phyloP scores from a whole-genome alignment of 2,888 invertebrate species.

The Chydorus sphaericus region DNA sequence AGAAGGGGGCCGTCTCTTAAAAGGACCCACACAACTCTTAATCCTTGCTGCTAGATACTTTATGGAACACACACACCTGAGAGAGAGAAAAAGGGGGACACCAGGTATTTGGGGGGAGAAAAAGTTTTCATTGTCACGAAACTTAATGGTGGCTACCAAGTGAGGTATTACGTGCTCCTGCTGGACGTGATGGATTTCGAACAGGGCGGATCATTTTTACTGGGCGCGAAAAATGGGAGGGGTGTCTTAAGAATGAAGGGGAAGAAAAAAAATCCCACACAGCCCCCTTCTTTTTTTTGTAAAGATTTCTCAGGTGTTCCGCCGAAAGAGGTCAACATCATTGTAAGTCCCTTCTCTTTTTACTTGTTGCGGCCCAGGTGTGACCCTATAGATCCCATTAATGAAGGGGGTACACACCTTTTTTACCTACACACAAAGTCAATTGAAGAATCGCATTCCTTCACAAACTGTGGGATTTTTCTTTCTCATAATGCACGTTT shows the following conservation, averaged over 20 bases:
- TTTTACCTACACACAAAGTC: neutral
- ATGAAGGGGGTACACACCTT: neutral
- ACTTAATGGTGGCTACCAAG: neutral
- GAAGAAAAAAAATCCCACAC: too few relatives aligned
- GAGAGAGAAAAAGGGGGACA: neutral
- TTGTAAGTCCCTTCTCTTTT: too few relatives aligned
- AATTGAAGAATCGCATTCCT: too few relatives aligned
- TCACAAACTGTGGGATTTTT: too few relatives aligned
- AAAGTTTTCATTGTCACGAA: too few relatives aligned
- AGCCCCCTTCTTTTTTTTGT: too few relatives aligned
- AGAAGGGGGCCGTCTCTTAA: neutral
- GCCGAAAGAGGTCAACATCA: neutral
- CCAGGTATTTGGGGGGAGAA: neutral
- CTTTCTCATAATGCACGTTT: too few relatives aligned
- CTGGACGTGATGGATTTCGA: neutral
- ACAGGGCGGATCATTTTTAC: neutral
- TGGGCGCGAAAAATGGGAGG: slow-evolving; percentile 3
- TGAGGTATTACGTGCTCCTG: too few relatives aligned
- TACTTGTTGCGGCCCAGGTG: slow-evolving; percentile 5
- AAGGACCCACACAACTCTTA: neutral
- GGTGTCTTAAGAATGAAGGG: too few relatives aligned
- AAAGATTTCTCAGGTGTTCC: neutral
- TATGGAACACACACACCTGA: too few relatives aligned
- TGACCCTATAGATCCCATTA: neutral
- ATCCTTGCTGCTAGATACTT: neutral